Evolutionary conservation across 2,113 vertebrate genomes (phyloP).

Genomic region (Heterotis niloticus): DNA sequence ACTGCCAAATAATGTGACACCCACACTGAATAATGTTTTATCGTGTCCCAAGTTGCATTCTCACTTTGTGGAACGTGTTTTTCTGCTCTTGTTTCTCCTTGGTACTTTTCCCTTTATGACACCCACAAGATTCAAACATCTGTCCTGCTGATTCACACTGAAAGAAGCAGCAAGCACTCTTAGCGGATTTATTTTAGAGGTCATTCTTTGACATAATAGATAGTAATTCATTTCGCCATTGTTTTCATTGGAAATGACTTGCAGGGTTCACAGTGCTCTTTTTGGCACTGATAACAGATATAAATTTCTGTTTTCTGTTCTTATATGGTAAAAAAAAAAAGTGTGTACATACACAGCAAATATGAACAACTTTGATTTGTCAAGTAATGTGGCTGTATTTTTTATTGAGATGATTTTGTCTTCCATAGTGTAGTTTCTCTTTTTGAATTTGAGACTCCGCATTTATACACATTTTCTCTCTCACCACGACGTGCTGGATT

Average conservation of each 20-base stretch:
- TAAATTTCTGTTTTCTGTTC: not conserved
- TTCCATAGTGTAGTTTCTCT: no score
- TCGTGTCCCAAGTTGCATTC: conserved; percentile 41
- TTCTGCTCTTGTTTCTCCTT: conserved; percentile 59
- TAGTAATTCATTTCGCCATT: conserved; percentile 5
- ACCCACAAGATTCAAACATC: conserved; percentile 40
- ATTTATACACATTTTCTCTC: no score
- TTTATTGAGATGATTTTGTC: no score
- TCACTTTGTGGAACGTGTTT: conserved; percentile 53
- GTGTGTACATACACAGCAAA: not conserved
- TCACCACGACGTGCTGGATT: no score
- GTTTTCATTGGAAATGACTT: not conserved
- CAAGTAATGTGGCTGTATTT: no score
- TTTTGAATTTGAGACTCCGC: no score
- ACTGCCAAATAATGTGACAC: conserved; percentile 48
- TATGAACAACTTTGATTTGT: not conserved
- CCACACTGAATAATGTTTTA: conserved; percentile 48
- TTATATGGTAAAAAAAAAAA: not conserved
- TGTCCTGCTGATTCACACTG: conserved; percentile 44
- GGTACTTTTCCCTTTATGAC: conserved; percentile 58
- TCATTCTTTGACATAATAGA: conserved; percentile 21
- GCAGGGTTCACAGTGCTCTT: no score
- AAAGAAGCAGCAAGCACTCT: conserved; percentile 32
- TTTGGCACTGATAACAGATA: no score
- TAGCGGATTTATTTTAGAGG: conserved; percentile 38